Base-by-base conservation (phyloP, 1,140 invertebrate genomes). In the Drosophila novamexicana region DNA sequence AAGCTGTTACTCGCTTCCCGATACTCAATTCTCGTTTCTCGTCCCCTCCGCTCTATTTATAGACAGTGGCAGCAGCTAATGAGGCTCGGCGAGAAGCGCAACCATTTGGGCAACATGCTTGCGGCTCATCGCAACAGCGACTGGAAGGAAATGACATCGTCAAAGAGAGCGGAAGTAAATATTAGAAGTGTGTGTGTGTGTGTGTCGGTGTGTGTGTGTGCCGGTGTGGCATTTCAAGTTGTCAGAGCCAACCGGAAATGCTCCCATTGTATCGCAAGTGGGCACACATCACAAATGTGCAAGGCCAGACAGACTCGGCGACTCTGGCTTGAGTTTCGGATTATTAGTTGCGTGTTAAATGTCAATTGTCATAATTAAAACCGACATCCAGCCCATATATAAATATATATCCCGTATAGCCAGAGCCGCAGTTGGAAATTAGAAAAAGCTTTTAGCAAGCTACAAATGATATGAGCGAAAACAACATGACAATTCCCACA, bases 351-450 rank as follows among this genome's bases (percentile, higher is more conserved):
- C 79, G 82, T 85, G 82, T 68, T 81, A 81, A 81, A 69, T 76
- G 75, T 73, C 82, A 81, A 81, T 85, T 81, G 79, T 86, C 82
- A 86, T 81, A 85, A 75, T 81, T 82, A 76, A 69, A 75, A 81
- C 75, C 67, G 83, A 76, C 79, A 81, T 75, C 57, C 54, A 53
- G 53, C 6, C 45, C 58, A 47, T 36, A 42, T 40, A 16, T 7
- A 14, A 3, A 34, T 22, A n/a, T 9, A 14, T 14, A 9, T 14
- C 3, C 7, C 22, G 22, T 29, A 5, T 29, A 29, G 22, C 22
- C 4, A 29, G 22, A 29, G 22, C 22, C 22, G 4, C 22, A 29
- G 63, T 79, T 78, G 65, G 57, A 81, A 85, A 85, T 86, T 85
- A 86, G 70, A 73, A 85, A 85, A 86, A 82, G 79, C 82, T 82